A percentile compares a stretch with the other conserved stretches of the same genome.
Evolutionary conservation across 2,797 vertebrate genomes (phyloP).

Genomic region (Toxotes lorentzi): DNA sequence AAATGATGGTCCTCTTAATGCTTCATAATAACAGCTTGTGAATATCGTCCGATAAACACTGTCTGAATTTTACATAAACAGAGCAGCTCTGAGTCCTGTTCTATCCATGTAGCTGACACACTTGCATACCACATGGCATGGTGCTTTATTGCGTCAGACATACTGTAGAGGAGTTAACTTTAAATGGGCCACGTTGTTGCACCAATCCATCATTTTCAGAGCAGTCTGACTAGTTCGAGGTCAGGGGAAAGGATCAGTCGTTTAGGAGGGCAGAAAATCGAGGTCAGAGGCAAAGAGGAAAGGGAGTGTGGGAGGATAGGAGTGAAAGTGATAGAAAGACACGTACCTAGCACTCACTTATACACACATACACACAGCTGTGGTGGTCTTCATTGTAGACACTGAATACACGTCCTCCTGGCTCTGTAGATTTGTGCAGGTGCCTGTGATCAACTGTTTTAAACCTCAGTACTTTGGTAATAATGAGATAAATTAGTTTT

Average conservation of each 20-base stretch:
- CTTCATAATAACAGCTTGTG: conserved; percentile 45
- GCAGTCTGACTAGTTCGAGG: conserved; percentile 61
- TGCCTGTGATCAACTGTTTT: conserved; percentile 14
- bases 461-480: conserved; percentile 1
- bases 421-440: background rate
- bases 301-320: conserved; percentile 55
- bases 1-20: conserved; percentile 59
- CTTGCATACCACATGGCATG: conserved; percentile 34
- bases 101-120: conserved; percentile 19
- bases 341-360: conserved; percentile 23
- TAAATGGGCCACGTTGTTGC: conserved; percentile 73
- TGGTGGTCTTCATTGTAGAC: conserved; percentile 26
- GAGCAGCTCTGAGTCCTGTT: conserved; percentile 34
- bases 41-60: conserved; percentile 42
- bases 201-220: conserved; percentile 69
- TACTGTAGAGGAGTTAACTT: conserved; percentile 65
- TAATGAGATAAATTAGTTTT: background rate
- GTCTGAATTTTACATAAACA: conserved; percentile 56
- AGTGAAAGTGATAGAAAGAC: conserved; percentile 62
- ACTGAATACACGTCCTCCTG: conserved; percentile 4
- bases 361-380: conserved; percentile 19
- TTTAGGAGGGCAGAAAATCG: conserved; percentile 68
- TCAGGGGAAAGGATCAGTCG: conserved; percentile 63
- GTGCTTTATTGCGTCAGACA: conserved; percentile 57
- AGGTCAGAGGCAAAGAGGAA: conserved; percentile 68